Base-by-base conservation (phyloP, 2,113 vertebrate species). In the Chloebia gouldiae region DNA sequence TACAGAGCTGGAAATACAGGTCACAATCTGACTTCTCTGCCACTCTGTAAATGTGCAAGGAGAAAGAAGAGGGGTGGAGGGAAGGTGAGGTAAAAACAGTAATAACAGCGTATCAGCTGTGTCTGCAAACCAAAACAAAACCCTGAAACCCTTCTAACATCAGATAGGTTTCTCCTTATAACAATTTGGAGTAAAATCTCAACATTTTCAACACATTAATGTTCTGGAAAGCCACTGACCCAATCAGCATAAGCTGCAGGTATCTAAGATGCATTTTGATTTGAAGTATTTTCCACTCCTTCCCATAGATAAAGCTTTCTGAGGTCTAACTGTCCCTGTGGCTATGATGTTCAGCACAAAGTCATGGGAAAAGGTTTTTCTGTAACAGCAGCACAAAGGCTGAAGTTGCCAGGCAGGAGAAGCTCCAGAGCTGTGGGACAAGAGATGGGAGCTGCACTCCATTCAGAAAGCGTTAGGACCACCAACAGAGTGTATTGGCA, bases 401-500 rank as follows among this genome's bases (percentile, higher is more conserved):
- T 45, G 39, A 49, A 56, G 51, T 13, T 60, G 73, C 56, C 28
- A 8, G 42, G 73, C 39, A 79, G n/a, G 15, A 18, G 45, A 35
- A 86, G 81, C 73, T 85, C 78, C 53, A 44, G 42, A 81, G 49
- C 71, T 54, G 39, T 25, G 50, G 50, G 53, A 81, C 57, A 57
- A 84, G 71, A 61, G 1, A 59, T n/a, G 31, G 0, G 5, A 85
- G 49, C 51, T 2, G 1, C 1, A 25, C n/a, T 69, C 42, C 42
- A 39, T 50, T 45, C 21, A 1, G 65, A 42, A 22, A 23, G 53
- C 63, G 28, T 24, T 17, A 30, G 73, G 95, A 95, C 95, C 94
- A 95, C 96, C 91, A 81, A 51, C 61, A 44, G 78, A 79, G 69
- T 70, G 40, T 33, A 45, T 9, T 95, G 92, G 92, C 91, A 89